A percentile compares a stretch with the other conserved stretches of the same genome.
Evolutionary conservation across 2,888 invertebrate species (phyloP).

Genomic region (Omphaloscelis lunosa): DNA sequence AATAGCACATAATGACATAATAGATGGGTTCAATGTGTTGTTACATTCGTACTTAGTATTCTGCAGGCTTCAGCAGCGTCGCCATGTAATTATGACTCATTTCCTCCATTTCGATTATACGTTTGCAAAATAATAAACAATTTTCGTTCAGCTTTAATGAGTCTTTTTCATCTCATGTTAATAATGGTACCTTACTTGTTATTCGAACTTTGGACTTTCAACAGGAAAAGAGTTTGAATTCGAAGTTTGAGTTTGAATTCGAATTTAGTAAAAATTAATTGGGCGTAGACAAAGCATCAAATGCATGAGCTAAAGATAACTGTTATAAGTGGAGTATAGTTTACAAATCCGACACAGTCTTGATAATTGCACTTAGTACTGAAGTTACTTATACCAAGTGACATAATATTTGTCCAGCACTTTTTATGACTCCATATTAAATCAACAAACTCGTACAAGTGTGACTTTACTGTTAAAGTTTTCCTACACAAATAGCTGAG

Average conservation of each 20-base stretch:
- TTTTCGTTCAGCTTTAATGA: slow-evolving; percentile 37
- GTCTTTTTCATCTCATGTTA: slow-evolving; percentile 13
- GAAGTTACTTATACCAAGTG: not conserved
- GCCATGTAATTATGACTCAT: slow-evolving; percentile 47
- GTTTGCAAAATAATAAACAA: slow-evolving; percentile 43
- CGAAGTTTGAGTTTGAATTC: no score
- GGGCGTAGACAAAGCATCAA: not conserved
- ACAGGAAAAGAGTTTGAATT: not conserved
- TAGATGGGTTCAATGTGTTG: slow-evolving; percentile 47
- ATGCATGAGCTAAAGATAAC: not conserved
- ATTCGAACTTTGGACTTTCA: not conserved
- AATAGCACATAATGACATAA: slow-evolving; percentile 33
- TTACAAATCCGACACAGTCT: not conserved
- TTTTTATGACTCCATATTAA: slow-evolving; percentile 7
- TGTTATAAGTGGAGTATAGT: not conserved
- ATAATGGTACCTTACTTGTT: not conserved
- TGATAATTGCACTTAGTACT: slow-evolving; percentile 9
- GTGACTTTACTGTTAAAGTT: slow-evolving; percentile 20
- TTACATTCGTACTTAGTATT: slow-evolving; percentile 39
- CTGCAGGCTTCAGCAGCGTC: slow-evolving; percentile 18
- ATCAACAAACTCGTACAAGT: slow-evolving; percentile 10
- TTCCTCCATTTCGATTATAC: slow-evolving; percentile 49
- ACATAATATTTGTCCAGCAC: slow-evolving; percentile 29
- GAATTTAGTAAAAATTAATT: not conserved
- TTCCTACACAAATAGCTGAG: slow-evolving; percentile 7